Percentiles rank a stretch among this genome's conserved stretches.
These are phyloP conservation scores for Butastur rufipennis DNA, from an alignment of 2,113 vertebrate genomes.

Conservation along the genomic window DNA sequence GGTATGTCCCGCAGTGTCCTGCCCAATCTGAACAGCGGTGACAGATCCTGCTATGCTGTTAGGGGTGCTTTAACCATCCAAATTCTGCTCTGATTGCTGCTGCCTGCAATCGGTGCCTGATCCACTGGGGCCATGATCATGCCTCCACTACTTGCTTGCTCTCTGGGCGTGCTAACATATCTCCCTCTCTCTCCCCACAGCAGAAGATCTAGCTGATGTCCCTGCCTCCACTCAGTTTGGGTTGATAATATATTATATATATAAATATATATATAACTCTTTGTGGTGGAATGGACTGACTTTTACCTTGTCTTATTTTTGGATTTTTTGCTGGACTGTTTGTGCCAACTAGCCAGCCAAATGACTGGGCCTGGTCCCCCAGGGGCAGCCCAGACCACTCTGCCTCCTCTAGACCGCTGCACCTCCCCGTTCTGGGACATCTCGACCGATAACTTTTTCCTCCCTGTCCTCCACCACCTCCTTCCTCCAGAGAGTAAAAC, in stretches of 20 bases:
- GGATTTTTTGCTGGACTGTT: slow-evolving; percentile 73
- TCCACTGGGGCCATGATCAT: neutral
- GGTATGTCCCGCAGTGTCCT: slow-evolving; percentile 67
- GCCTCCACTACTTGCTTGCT: fast-evolving
- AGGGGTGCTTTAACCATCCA: slow-evolving; percentile 31
- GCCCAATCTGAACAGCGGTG: neutral
- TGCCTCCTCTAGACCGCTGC: neutral
- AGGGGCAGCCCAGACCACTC: neutral
- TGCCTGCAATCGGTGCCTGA: neutral
- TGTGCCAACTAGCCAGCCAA: slow-evolving; percentile 77
- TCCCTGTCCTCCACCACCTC: neutral
- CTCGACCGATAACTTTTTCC: neutral
- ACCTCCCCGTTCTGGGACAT: neutral
- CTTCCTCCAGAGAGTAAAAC: slow-evolving; percentile 52
- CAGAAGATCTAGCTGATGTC: slow-evolving; percentile 77
- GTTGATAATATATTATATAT: slow-evolving; percentile 73
- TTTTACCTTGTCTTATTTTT: slow-evolving; percentile 58
- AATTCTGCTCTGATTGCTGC: neutral
- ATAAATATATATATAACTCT: slow-evolving; percentile 61
- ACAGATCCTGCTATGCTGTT: neutral
- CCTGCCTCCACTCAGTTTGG: slow-evolving; percentile 35
- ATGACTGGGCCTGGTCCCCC: neutral
- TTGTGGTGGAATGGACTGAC: slow-evolving; percentile 75
- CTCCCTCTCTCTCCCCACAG: slow-evolving; percentile 57
- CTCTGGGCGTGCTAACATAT: neutral